These are phyloP conservation scores for Crioceris asparagi DNA, from an alignment of 2,888 invertebrate species.

Conservation along the genomic window DNA sequence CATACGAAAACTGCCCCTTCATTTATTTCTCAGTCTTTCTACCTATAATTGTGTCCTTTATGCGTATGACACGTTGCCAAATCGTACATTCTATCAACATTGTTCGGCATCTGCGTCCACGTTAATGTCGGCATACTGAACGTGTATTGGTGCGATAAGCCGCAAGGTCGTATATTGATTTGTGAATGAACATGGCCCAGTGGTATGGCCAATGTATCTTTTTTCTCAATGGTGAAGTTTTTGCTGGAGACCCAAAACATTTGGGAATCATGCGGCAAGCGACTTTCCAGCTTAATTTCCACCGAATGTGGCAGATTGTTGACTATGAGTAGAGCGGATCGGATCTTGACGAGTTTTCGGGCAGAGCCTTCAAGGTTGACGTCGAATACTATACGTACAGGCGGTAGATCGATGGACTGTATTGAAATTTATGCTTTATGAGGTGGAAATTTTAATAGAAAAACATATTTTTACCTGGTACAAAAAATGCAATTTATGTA, in stretches of 20 bases:
- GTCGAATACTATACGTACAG: slow-evolving; percentile 80
- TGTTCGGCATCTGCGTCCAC: slow-evolving; percentile 49
- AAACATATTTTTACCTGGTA: too few species aligned
- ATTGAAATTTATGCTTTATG: too few species aligned
- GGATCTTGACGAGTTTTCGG: slow-evolving; percentile 82
- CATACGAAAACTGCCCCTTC: neutral
- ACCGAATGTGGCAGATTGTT: slow-evolving; percentile 67
- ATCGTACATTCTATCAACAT: slow-evolving; percentile 35
- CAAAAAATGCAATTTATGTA: too few species aligned
- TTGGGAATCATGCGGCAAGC: slow-evolving; percentile 35
- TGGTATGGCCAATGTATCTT: slow-evolving; percentile 62
- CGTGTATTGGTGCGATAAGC: slow-evolving; percentile 40
- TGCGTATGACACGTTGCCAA: slow-evolving; percentile 39
- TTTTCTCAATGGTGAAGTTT: slow-evolving; percentile 40
- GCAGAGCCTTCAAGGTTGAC: slow-evolving; percentile 90
- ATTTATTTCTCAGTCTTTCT: slow-evolving; percentile 3
- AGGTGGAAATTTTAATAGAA: too few species aligned
- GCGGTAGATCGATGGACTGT: slow-evolving; percentile 29
- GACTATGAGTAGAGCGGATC: slow-evolving; percentile 74
- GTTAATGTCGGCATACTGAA: slow-evolving; percentile 48
- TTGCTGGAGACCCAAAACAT: slow-evolving; percentile 33
- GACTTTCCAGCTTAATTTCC: slow-evolving; percentile 59
- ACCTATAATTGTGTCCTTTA: slow-evolving; percentile 40
- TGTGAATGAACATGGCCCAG: slow-evolving; percentile 62
- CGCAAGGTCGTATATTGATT: slow-evolving; percentile 63